Base-by-base conservation (phyloP, 2,113 vertebrate genomes). In the Paracanthobrama guichenoti region DNA sequence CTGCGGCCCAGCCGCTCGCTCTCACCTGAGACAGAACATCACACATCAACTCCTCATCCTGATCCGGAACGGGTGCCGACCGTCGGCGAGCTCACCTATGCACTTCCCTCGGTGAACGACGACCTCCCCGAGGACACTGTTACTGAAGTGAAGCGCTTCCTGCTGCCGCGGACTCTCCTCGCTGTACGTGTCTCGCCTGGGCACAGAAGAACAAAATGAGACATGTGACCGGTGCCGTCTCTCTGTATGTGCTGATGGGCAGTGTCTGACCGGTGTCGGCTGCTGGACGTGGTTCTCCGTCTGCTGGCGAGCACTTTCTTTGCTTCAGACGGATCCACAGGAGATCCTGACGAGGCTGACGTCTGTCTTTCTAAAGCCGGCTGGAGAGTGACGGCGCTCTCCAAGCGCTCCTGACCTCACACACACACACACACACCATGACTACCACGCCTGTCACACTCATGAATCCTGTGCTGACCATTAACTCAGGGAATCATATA, bases 41-140 rank as follows among this genome's bases (percentile, higher is more conserved):
- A 64, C 44, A 73, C 16, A 69, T 18, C 31, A 35, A 31, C 5
- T 2, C 12, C 5, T 14, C 48, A 6, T 18, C 48, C 5, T 16
- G 16, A 0, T 11, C 35, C 24, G 18, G 22, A 12, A 13, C 20
- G 2, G 24, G 4, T 0, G 12, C 3, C 4, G 18, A 5, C 0
- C 9, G 50, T 0, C 16, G n/a, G 4, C 12, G 11, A 72, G 81
- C 94, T 93, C 89, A 99, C 98, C 97, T 85, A 98, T 88, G 85
- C 94, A 94, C 88, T 94, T 99, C 87, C 98, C 98, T 92, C 92
- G 95, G 91, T 98, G 96, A 28, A 98, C 97, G 26, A 86, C 88
- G 73, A 98, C 90, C 5, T 96, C 97, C 55, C 96, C 96, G 83
- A 91, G 90, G 82, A 90, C 86, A 79, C 94, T 95, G 80, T 87